These are phyloP conservation scores for Sparus aurata DNA, from an alignment of 2,797 vertebrate genomes.

Conservation along the genomic window DNA sequence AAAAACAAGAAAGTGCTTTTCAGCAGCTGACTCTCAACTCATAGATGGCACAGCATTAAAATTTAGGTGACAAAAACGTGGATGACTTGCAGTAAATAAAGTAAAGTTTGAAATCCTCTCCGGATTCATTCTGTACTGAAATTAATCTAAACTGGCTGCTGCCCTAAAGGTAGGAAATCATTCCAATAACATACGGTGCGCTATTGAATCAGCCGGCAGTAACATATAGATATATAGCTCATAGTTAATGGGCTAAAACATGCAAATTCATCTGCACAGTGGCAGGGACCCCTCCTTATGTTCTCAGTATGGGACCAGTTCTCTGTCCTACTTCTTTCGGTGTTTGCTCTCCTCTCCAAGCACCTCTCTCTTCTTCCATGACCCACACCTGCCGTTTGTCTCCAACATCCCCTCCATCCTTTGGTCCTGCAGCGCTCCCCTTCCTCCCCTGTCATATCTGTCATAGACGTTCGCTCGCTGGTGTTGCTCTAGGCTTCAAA, in stretches of 20 bases:
- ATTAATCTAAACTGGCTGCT: constrained; percentile 19
- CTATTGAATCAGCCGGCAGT: constrained; percentile 21
- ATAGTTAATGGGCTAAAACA: constrained; percentile 31
- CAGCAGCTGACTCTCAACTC: background rate
- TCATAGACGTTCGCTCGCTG: constrained; percentile 78
- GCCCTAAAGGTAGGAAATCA: constrained; percentile 33
- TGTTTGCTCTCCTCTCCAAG: constrained; percentile 68
- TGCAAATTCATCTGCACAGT: constrained; percentile 31
- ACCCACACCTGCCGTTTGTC: constrained; percentile 71
- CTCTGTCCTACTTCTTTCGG: constrained; percentile 57
- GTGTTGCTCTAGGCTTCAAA: constrained; percentile 86
- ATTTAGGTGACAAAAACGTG: constrained; percentile 26
- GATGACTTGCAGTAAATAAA: background rate
- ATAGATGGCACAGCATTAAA: background rate
- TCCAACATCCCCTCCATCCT: constrained; percentile 63
- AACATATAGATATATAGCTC: constrained; percentile 12
- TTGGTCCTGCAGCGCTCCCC: constrained; percentile 58
- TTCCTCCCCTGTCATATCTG: constrained; percentile 80
- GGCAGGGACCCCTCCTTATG: constrained; percentile 28
- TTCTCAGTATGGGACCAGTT: constrained; percentile 41
- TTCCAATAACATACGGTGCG: constrained; percentile 36
- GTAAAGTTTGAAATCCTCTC: constrained; percentile 17
- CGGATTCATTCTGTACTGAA: constrained; percentile 8
- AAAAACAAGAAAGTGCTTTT: background rate
- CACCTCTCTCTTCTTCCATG: constrained; percentile 61